Evolutionary conservation across 1,140 invertebrate species (phyloP).

Genomic region (Macrobrachium nipponense): DNA sequence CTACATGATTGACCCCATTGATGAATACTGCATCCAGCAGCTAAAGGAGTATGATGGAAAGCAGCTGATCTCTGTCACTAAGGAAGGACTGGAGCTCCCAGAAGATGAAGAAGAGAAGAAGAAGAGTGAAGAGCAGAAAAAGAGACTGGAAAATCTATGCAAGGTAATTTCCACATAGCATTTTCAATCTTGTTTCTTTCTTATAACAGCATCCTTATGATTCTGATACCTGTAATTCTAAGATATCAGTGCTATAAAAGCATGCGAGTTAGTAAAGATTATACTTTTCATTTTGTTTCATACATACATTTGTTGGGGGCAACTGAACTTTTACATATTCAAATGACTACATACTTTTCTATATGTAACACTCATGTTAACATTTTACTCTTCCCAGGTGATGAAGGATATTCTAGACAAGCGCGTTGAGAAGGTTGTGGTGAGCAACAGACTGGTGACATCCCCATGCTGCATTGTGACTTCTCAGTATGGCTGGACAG

Average conservation of each 20-base stretch:
- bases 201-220: background rate
- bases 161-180: conserved; percentile 72
- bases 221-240: too few relatives aligned
- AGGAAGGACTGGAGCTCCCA: conserved; percentile 96
- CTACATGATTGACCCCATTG: conserved; percentile 99
- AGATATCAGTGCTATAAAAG: too few relatives aligned
- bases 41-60: conserved; percentile 98
- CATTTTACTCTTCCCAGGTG: conserved; percentile 67
- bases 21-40: conserved; percentile 98
- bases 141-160: conserved; percentile 93
- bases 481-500: conserved; percentile 98
- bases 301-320: too few relatives aligned
- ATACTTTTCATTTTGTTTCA: too few relatives aligned
- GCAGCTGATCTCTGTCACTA: conserved; percentile 94
- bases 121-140: conserved; percentile 94
- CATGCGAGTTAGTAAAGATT: too few relatives aligned
- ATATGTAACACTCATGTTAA: too few relatives aligned
- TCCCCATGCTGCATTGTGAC: conserved; percentile 99
- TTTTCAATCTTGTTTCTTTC: background rate
- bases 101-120: conserved; percentile 97
- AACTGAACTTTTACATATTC: too few relatives aligned
- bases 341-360: too few relatives aligned
- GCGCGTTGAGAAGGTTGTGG: conserved; percentile 96
- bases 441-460: conserved; percentile 92
- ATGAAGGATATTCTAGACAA: conserved; percentile 99